A percentile compares a stretch with the other conserved stretches of the same genome.
phyloP scores from a whole-genome alignment of 2,888 invertebrate species.

The Elmis aenea region DNA sequence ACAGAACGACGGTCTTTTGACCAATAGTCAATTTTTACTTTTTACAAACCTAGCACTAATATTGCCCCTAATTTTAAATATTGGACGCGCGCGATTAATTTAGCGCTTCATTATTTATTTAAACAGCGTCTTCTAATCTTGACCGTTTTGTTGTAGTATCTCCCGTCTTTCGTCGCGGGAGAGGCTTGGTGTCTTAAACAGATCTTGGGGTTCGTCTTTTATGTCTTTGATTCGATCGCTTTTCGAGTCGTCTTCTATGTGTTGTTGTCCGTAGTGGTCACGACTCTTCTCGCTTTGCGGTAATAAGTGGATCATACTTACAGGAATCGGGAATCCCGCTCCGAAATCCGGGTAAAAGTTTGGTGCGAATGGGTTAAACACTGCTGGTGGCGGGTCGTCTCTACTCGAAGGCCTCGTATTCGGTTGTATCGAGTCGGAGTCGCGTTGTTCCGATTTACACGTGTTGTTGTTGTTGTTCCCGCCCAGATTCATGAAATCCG shows the following conservation, averaged over 20 bases:
- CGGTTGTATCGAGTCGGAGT: constrained; percentile 37
- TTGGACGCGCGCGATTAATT: constrained; percentile 19
- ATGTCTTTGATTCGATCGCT: constrained; percentile 31
- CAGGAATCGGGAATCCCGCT: constrained; percentile 74
- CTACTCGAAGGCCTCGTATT: constrained; percentile 59
- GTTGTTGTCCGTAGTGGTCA: constrained; percentile 56
- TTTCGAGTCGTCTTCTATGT: constrained; percentile 52
- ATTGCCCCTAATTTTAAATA: constrained; percentile 38
- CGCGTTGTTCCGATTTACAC: constrained; percentile 44
- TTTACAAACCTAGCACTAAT: constrained; percentile 34
- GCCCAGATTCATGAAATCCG: constrained; percentile 14
- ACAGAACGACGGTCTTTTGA: constrained; percentile 26
- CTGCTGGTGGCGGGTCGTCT: constrained; percentile 53
- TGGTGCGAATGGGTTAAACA: constrained; percentile 73
- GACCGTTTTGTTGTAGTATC: constrained; percentile 72
- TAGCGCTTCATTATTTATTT: too few relatives aligned
- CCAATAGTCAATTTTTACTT: constrained; percentile 18
- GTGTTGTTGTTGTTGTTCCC: constrained; percentile 55
- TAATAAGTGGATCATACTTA: constrained; percentile 78
- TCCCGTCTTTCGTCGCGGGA: constrained; percentile 60
- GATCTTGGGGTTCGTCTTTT: constrained; percentile 41
- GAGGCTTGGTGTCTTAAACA: constrained; percentile 51
- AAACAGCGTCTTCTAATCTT: constrained; percentile 55
- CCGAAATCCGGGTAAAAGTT: constrained; percentile 80
- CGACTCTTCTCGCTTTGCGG: constrained; percentile 73